These are phyloP conservation scores for Leptodactylus fuscus DNA, from an alignment of 2,113 vertebrate species.

Conservation along the genomic window DNA sequence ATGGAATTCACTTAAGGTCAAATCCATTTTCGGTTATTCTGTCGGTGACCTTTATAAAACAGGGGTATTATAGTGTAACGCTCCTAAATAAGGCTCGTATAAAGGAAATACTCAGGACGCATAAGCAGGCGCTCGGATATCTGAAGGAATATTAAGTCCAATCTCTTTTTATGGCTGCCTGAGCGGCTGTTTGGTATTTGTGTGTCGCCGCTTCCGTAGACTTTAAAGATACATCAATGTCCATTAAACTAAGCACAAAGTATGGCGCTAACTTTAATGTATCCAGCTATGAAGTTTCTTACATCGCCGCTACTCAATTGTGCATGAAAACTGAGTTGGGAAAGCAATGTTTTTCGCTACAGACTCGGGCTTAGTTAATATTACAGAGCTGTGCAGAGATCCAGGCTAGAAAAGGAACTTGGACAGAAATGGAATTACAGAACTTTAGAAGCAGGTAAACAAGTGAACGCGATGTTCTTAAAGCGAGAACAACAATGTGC, in stretches of 20 bases:
- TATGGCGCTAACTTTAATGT: conserved; percentile 27
- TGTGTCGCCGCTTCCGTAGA: not conserved
- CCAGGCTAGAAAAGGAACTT: conserved; percentile 6
- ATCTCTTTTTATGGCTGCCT: conserved; percentile 16
- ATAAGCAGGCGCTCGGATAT: not conserved
- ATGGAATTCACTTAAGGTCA: not conserved
- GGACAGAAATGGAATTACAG: not conserved
- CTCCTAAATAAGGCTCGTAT: not conserved
- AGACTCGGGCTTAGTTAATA: conserved; percentile 29
- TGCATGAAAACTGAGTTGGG: conserved; percentile 54
- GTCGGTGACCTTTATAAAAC: conserved; percentile 22
- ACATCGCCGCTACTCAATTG: conserved; percentile 39
- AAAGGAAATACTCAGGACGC: not conserved
- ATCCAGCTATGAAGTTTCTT: conserved; percentile 31
- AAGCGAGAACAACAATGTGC: too few relatives aligned
- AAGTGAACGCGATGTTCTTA: not conserved
- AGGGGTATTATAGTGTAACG: not conserved
- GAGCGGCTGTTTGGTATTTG: conserved; percentile 25
- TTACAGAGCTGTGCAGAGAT: not conserved
- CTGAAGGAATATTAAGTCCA: conserved; percentile 23
- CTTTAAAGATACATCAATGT: conserved; percentile 48
- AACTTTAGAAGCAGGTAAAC: not conserved
- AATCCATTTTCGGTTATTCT: conserved; percentile 29
- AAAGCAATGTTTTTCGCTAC: conserved; percentile 42
- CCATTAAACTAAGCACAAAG: conserved; percentile 43